phyloP scores from a whole-genome alignment of 2,888 invertebrate species.

The Tubulanus polymorphus region DNA sequence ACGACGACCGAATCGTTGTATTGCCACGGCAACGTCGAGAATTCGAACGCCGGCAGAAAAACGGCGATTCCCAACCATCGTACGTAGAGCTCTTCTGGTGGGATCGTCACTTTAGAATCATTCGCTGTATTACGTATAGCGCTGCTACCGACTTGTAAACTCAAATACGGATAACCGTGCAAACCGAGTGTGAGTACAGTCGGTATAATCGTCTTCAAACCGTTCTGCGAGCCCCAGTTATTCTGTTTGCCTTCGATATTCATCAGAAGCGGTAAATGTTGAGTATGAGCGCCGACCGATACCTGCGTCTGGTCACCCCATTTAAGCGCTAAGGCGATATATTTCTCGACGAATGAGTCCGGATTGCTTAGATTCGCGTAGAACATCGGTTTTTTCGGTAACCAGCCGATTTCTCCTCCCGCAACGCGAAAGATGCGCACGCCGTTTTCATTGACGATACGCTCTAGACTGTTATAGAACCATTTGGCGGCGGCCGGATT shows the following conservation, averaged over 20 bases:
- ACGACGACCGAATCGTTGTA: constrained; percentile 11
- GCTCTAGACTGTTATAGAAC: not conserved
- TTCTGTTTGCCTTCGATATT: not conserved
- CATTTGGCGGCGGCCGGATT: constrained; percentile 4
- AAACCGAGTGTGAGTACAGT: constrained; percentile 59
- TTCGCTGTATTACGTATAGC: not conserved
- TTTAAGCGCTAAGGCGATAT: not conserved
- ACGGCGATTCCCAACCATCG: constrained; percentile 81
- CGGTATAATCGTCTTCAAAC: constrained; percentile 72
- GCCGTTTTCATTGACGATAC: not conserved
- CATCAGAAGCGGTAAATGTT: constrained; percentile 1
- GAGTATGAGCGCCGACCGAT: not conserved
- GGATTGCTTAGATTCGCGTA: not conserved
- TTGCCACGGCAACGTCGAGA: constrained; percentile 61
- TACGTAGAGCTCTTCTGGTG: constrained; percentile 52
- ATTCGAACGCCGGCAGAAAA: constrained; percentile 85
- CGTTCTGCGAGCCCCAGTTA: constrained; percentile 65
- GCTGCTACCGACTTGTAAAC: constrained; percentile 71
- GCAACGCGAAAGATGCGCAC: constrained; percentile 1
- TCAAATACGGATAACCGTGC: constrained; percentile 70
- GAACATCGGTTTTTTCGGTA: constrained; percentile 8
- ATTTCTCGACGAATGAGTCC: not conserved
- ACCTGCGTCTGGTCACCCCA: not conserved
- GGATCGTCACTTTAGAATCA: constrained; percentile 54
- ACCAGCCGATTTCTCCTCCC: constrained; percentile 1